Conservation (phyloP, 1,140 invertebrate species). For the Plutomurus gul region DNA sequence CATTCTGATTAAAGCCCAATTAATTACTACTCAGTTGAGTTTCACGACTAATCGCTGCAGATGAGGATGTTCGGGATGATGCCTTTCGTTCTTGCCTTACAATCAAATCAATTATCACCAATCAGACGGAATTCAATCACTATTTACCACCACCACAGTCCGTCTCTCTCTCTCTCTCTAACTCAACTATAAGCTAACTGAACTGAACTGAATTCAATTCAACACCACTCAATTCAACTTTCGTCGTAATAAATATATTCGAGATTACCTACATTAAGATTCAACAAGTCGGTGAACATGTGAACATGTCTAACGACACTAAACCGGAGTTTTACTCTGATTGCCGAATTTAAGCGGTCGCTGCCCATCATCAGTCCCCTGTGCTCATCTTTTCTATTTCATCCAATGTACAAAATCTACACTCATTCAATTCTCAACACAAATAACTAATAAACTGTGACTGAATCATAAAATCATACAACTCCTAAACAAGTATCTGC, state of each 20-base stretch:
- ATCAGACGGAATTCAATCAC: conserved; percentile 54
- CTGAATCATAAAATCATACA: no score
- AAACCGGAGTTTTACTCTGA: conserved; percentile 41
- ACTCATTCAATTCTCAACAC: not conserved
- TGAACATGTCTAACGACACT: conserved; percentile 1
- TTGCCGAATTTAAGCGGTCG: conserved; percentile 42
- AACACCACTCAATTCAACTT: not conserved
- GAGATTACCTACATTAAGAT: conserved; percentile 32
- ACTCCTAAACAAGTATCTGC: not conserved
- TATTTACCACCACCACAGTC: conserved; percentile 38
- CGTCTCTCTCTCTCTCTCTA: not conserved
- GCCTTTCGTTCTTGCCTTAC: conserved; percentile 33
- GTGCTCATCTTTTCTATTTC: conserved; percentile 1
- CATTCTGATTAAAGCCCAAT: conserved; percentile 51
- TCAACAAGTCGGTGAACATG: conserved; percentile 27
- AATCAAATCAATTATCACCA: conserved; percentile 55
- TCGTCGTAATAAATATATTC: conserved; percentile 27
- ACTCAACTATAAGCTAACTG: conserved; percentile 6
- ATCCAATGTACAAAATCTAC: not conserved
- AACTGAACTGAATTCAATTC: conserved; percentile 14
- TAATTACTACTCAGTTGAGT: conserved; percentile 43
- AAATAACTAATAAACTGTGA: conserved; percentile 16
- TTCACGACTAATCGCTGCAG: conserved; percentile 26
- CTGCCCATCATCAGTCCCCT: not conserved
- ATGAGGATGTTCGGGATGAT: conserved; percentile 37